phyloP scores from a whole-genome alignment of 2,113 vertebrate genomes.

The human (Homo sapiens) region DNA sequence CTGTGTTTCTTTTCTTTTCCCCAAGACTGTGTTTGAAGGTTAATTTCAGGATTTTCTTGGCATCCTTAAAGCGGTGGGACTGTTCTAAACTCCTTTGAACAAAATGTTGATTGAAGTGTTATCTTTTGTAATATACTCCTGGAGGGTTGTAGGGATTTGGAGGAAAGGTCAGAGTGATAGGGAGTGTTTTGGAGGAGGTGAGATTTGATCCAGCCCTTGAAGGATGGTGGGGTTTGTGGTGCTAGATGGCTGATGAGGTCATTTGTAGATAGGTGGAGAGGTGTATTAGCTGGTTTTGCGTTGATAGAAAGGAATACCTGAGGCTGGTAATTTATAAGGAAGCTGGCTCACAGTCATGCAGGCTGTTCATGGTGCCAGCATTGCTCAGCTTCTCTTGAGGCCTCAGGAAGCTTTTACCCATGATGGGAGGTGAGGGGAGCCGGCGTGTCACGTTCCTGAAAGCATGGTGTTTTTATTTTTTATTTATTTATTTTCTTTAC shows the following conservation, averaged over 20 bases:
- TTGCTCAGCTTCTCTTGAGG: no score
- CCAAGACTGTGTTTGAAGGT: background rate
- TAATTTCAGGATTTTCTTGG: background rate
- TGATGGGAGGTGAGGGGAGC: no score
- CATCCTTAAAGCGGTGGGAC: background rate
- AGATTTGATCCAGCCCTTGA: background rate
- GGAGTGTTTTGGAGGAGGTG: background rate
- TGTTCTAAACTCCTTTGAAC: background rate
- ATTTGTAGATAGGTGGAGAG: fast-evolving
- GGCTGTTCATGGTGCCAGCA: no score
- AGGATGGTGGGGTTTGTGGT: background rate
- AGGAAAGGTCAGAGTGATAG: background rate
- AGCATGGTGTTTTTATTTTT: background rate
- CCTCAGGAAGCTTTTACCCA: no score
- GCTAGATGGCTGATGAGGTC: background rate
- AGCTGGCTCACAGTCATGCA: no score
- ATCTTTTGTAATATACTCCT: background rate
- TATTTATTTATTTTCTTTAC: background rate
- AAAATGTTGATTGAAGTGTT: background rate
- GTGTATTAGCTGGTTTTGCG: no score
- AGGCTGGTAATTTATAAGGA: no score
- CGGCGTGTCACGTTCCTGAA: fast-evolving
- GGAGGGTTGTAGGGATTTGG: background rate
- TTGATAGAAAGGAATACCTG: no score
- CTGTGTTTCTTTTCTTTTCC: no score